phyloP scores from a whole-genome alignment of 2,113 vertebrate genomes.

The Monopterus albus region DNA sequence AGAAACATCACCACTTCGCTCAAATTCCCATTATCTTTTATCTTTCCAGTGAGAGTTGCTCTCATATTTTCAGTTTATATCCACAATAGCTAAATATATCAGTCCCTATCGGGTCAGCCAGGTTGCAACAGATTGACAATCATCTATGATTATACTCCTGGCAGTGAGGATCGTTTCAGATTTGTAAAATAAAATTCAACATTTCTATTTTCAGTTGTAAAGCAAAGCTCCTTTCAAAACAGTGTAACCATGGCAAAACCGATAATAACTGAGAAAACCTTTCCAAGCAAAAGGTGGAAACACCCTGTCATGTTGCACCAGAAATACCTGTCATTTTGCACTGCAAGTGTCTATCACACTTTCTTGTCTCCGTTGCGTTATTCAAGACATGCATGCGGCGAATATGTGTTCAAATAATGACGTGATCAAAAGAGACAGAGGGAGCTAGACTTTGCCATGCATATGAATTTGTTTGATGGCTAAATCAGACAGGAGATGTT shows the following conservation, averaged over 20 bases:
- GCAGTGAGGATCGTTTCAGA: conserved; percentile 41
- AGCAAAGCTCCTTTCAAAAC: conserved; percentile 50
- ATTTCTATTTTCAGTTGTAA: conserved; percentile 71
- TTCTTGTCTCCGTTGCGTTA: conserved; percentile 63
- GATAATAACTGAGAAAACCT: conserved; percentile 59
- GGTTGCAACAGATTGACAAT: conserved; percentile 68
- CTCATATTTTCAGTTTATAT: conserved; percentile 69
- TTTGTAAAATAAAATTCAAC: conserved; percentile 63
- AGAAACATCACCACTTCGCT: conserved; percentile 68
- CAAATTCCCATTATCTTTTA: conserved; percentile 73
- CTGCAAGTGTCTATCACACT: conserved; percentile 61
- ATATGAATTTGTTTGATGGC: conserved; percentile 73
- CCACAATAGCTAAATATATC: conserved; percentile 73
- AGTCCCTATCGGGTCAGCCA: conserved; percentile 60
- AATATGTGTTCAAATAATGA: conserved; percentile 70
- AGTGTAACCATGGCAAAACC: conserved; percentile 52
- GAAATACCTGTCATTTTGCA: conserved; percentile 72
- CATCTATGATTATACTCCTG: conserved; percentile 63
- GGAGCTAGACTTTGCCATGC: conserved; percentile 67
- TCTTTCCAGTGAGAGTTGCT: conserved; percentile 65
- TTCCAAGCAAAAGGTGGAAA: conserved; percentile 58
- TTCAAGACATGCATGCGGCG: conserved; percentile 57
- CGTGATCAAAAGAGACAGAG: conserved; percentile 71
- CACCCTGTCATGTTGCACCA: conserved; percentile 63
- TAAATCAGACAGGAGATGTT: conserved; percentile 71